Evolutionary conservation across 2,797 vertebrate genomes (phyloP).

Genomic region (Sebastes diploproa): DNA sequence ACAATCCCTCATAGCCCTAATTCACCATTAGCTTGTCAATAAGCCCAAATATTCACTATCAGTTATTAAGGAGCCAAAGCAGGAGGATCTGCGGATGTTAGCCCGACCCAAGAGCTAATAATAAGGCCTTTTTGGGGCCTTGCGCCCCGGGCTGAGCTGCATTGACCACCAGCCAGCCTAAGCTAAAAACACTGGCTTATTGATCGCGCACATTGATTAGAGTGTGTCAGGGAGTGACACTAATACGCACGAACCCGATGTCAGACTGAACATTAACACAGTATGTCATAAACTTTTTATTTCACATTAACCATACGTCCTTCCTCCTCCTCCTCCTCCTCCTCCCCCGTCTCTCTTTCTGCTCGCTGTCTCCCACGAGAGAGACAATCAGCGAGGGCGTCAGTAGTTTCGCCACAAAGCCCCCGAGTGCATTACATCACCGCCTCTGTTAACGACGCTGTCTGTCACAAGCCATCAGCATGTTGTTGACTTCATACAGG

Average conservation of each 20-base stretch:
- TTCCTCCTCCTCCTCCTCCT: not conserved
- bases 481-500: conserved; percentile 60
- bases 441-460: conserved; percentile 51
- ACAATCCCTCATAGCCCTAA: conserved; percentile 65
- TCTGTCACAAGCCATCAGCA: conserved; percentile 65
- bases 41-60: conserved; percentile 71
- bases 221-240: conserved; percentile 5
- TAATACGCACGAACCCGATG: not conserved
- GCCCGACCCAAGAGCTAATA: conserved; percentile 48
- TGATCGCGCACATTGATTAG: conserved; percentile 68
- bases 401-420: conserved; percentile 66
- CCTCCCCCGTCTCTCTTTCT: conserved; percentile 1
- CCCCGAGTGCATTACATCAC: conserved; percentile 74
- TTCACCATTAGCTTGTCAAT: conserved; percentile 74
- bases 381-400: conserved; percentile 66
- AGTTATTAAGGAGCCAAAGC: conserved; percentile 54
- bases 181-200: conserved; percentile 61
- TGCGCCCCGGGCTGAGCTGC: conserved; percentile 36
- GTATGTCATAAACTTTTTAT: conserved; percentile 35
- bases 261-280: conserved; percentile 22
- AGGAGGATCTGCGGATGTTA: conserved; percentile 55
- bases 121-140: conserved; percentile 45
- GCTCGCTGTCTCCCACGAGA: conserved; percentile 46
- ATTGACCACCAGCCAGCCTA: conserved; percentile 43
- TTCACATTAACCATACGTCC: conserved; percentile 40